These are phyloP conservation scores for Athetis lepigone DNA, from an alignment of 2,888 invertebrate species.

Conservation along the genomic window DNA sequence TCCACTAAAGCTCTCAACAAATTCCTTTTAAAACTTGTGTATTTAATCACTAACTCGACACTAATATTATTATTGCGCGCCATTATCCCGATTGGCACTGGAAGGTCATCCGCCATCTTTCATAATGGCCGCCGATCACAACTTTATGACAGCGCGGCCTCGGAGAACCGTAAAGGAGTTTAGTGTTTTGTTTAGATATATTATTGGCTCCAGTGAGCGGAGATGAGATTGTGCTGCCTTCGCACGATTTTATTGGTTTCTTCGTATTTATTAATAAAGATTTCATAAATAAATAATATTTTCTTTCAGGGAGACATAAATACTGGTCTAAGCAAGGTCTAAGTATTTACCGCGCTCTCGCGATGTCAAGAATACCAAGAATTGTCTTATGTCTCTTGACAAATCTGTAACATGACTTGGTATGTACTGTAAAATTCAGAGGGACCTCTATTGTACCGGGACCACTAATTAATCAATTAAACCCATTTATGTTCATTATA, in stretches of 20 bases:
- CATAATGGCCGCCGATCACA: conserved; percentile 78
- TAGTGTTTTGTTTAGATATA: conserved; percentile 71
- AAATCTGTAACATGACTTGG: no score
- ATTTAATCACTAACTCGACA: conserved; percentile 61
- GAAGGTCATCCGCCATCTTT: conserved; percentile 65
- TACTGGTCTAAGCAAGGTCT: no score
- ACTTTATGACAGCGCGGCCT: conserved; percentile 74
- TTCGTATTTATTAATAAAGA: conserved; percentile 4
- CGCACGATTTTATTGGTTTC: conserved; percentile 9
- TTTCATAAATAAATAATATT: no score
- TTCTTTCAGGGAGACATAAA: no score
- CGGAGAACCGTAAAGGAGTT: conserved; percentile 79
- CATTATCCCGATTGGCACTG: conserved; percentile 67
- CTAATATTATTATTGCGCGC: conserved; percentile 64
- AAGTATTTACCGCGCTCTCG: no score
- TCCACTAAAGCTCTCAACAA: conserved; percentile 56
- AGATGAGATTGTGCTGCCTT: conserved; percentile 17
- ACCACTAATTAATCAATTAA: no score
- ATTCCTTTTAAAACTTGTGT: conserved; percentile 61
- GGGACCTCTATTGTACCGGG: no score
- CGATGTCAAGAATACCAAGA: no score
- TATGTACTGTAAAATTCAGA: no score
- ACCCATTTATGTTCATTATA: no score
- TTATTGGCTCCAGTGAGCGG: conserved; percentile 52
- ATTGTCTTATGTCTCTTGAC: no score